A percentile compares a stretch with the other conserved stretches of the same genome.
These are phyloP conservation scores for Mirza zaza DNA, from an alignment of 2,113 vertebrate species.

Conservation along the genomic window DNA sequence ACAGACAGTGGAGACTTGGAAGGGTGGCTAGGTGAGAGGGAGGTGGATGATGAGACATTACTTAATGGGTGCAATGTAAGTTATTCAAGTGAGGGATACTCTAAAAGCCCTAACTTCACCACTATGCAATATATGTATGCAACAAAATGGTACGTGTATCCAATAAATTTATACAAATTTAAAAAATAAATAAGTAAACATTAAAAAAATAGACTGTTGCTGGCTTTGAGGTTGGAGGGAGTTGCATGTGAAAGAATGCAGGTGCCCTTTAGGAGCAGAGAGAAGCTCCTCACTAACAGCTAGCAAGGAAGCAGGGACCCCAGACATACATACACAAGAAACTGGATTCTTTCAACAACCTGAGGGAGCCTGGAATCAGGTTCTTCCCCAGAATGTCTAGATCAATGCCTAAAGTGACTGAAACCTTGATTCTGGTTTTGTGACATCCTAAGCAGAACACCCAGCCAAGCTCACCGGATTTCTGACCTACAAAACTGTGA, in stretches of 20 bases:
- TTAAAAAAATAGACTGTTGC: neutral
- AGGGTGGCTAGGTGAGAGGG: too few relatives aligned
- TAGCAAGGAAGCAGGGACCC: neutral
- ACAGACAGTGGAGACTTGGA: too few relatives aligned
- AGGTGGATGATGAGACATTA: too few relatives aligned
- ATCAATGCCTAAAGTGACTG: neutral
- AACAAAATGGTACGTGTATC: too few relatives aligned
- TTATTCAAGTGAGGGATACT: too few relatives aligned
- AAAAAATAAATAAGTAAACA: too few relatives aligned
- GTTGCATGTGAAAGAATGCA: neutral
- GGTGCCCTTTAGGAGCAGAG: neutral
- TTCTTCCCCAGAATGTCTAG: neutral
- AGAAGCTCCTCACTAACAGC: neutral
- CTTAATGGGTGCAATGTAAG: too few relatives aligned
- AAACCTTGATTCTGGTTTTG: neutral
- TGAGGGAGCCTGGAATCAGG: neutral
- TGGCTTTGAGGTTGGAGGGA: neutral
- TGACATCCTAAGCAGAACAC: neutral
- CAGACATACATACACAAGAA: neutral
- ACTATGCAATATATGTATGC: too few relatives aligned
- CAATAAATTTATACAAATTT: too few relatives aligned
- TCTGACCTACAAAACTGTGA: neutral
- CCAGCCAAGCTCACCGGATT: neutral
- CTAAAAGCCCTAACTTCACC: too few relatives aligned
- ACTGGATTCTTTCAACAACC: neutral